Conservation (phyloP, 2,888 invertebrate species). For the Mythimna impura region DNA sequence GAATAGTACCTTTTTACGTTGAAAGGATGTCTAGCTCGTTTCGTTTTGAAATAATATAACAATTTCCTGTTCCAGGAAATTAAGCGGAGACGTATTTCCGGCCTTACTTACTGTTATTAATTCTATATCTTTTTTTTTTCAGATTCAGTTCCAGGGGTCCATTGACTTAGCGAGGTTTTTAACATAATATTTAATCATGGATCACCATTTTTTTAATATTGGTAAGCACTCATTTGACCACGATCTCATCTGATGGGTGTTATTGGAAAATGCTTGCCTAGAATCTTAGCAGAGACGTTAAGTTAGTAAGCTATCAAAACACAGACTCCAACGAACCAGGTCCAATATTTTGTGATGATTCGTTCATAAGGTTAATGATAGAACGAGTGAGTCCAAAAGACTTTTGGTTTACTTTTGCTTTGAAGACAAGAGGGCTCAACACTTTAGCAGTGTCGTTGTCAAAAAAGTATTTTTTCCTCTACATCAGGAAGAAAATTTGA, state of each 20-base stretch:
- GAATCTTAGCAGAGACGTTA: too few relatives aligned
- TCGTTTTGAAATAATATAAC: slow-evolving; percentile 53
- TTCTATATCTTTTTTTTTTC: slow-evolving; percentile 41
- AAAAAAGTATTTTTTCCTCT: background rate
- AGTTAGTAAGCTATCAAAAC: too few relatives aligned
- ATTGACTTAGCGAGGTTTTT: background rate
- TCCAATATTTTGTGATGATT: too few relatives aligned
- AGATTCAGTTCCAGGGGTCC: background rate
- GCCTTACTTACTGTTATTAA: slow-evolving; percentile 39
- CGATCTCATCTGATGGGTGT: too few relatives aligned
- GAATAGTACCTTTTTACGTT: slow-evolving; percentile 31
- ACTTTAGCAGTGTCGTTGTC: too few relatives aligned
- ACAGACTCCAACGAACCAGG: too few relatives aligned
- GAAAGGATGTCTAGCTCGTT: slow-evolving; percentile 26
- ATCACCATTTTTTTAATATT: background rate
- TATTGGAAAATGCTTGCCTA: too few relatives aligned
- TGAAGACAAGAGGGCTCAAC: background rate
- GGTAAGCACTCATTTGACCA: too few relatives aligned
- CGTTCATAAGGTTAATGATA: too few relatives aligned
- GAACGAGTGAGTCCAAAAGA: too few relatives aligned
- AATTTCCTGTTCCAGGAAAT: slow-evolving; percentile 57
- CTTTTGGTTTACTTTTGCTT: background rate
- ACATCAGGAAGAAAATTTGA: background rate
- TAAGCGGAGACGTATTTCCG: slow-evolving; percentile 51
- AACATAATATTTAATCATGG: background rate